Base-by-base conservation (phyloP, 2,888 invertebrate species). In the Sussaba pulchella region DNA sequence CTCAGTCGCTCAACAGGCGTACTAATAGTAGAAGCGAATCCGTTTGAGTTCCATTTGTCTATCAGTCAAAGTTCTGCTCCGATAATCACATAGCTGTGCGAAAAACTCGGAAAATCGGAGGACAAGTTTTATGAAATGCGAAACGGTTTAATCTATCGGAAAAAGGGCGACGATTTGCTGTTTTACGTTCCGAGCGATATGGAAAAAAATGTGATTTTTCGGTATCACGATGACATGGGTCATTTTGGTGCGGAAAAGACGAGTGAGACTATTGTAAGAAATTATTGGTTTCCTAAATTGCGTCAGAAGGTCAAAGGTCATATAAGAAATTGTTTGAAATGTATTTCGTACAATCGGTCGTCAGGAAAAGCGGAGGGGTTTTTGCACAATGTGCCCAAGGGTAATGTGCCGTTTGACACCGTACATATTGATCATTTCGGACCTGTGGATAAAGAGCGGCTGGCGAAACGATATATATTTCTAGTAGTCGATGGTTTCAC, bases 171-270 rank as follows among this genome's bases (percentile, higher is more conserved):
- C 0, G 24, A 61, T 1, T 17, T 84, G 14, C 21, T 85, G 0
- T 86, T 85, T 63, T 85, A 82, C 43, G 83, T 86, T 0, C 85
- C 85, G 0, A 41, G 8, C 8, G 50, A 8, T 1, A 82, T 85
- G 81, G 82, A 80, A 10, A 6, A n/a, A 0, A 69, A 59, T 17
- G 61, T 84, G 2, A 14, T 84, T 0, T 52, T 41, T 1, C 78
- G 64, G 10, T 84, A 83, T 52, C 83, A 86, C 63, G 84, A 85
- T 50, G 78, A 82, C 12, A 76, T 84, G 72, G 85, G 85, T 1
- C 82, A 87, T 12, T 12, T 82, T 6, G 83, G 82, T 0, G 8
- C 59, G 0, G 86, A 83, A 0, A 87, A 85, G 41, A 80, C 80
- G 0, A 19, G 67, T 1, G 69, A 63, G 2, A 63, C 50, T 24